Evolutionary conservation across 2,888 invertebrate species (phyloP).

Genomic region (Omphaloscelis lunosa): DNA sequence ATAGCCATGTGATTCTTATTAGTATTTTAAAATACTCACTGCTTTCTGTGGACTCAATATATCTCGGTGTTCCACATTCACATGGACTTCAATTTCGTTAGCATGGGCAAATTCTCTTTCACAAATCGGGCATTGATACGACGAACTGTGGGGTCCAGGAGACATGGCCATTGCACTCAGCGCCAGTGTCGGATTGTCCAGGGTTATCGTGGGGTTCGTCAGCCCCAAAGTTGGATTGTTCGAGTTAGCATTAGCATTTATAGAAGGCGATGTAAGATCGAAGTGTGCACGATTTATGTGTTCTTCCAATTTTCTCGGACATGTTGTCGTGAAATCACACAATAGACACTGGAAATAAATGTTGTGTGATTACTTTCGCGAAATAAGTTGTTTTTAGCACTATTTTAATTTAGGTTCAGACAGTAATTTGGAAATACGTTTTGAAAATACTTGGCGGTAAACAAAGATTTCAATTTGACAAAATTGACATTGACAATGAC

Average conservation of each 20-base stretch:
- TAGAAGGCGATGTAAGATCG: conserved; percentile 94
- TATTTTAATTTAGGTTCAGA: conserved; percentile 38
- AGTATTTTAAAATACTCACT: conserved; percentile 70
- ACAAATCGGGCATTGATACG: conserved; percentile 95
- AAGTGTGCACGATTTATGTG: conserved; percentile 96
- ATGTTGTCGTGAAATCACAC: conserved; percentile 94
- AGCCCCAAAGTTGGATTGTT: conserved; percentile 80
- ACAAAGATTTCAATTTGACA: conserved; percentile 44
- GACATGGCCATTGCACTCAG: conserved; percentile 86
- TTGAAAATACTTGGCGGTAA: conserved; percentile 54
- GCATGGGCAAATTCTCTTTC: conserved; percentile 93
- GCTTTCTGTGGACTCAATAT: conserved; percentile 93
- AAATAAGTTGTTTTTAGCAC: conserved; percentile 3
- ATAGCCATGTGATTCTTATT: not conserved
- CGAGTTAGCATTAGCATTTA: conserved; percentile 85
- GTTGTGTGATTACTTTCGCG: not conserved
- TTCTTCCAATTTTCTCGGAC: conserved; percentile 94
- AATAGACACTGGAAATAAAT: conserved; percentile 92
- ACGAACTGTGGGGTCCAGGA: conserved; percentile 85
- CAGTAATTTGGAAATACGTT: conserved; percentile 23
- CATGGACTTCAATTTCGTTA: conserved; percentile 95
- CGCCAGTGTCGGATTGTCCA: conserved; percentile 79
- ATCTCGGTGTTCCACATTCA: conserved; percentile 96
- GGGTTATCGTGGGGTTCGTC: conserved; percentile 80
- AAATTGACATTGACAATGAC: too few species aligned